Conservation (phyloP, 2,888 invertebrate species). For the Cryptus armator region DNA sequence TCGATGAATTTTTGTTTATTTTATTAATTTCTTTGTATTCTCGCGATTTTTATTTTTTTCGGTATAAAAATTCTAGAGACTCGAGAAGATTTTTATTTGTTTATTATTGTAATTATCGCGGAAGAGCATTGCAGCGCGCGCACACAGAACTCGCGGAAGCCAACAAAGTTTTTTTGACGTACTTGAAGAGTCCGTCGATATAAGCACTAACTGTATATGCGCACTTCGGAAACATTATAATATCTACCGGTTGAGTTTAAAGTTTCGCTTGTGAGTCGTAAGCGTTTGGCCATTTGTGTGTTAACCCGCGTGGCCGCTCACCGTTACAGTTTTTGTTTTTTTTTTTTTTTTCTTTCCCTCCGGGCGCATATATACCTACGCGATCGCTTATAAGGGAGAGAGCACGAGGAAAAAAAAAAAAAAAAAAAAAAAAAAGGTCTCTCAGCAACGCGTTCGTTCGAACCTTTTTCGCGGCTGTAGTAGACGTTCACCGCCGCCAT, state of each 20-base stretch:
- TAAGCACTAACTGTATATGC: slow-evolving; percentile 23
- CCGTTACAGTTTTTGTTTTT: slow-evolving; percentile 47
- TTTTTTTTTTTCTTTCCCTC: slow-evolving; percentile 18
- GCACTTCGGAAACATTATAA: slow-evolving; percentile 40
- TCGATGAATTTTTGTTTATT: no score
- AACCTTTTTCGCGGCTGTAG: slow-evolving; percentile 29
- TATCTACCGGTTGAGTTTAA: slow-evolving; percentile 47
- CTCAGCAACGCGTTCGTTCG: slow-evolving; percentile 31
- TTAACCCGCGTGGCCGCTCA: slow-evolving; percentile 39
- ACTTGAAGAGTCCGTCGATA: slow-evolving; percentile 1
- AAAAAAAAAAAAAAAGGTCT: slow-evolving; percentile 63
- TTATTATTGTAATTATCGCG: slow-evolving; percentile 24
- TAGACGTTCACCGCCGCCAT: slow-evolving; percentile 49
- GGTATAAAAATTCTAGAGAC: neutral
- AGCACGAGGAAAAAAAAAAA: slow-evolving; percentile 56
- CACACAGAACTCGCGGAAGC: neutral
- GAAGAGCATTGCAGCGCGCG: slow-evolving; percentile 4
- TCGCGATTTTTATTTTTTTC: neutral
- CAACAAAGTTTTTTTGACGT: neutral
- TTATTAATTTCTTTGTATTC: no score
- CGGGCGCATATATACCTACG: slow-evolving; percentile 24
- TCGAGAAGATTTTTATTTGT: neutral
- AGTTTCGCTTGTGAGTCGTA: slow-evolving; percentile 58
- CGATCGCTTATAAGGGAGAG: slow-evolving; percentile 28
- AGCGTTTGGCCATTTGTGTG: slow-evolving; percentile 58